A percentile compares a stretch with the other conserved stretches of the same genome.
Evolutionary conservation across 2,113 vertebrate species (phyloP).

Genomic region (Tauraco erythrolophus): DNA sequence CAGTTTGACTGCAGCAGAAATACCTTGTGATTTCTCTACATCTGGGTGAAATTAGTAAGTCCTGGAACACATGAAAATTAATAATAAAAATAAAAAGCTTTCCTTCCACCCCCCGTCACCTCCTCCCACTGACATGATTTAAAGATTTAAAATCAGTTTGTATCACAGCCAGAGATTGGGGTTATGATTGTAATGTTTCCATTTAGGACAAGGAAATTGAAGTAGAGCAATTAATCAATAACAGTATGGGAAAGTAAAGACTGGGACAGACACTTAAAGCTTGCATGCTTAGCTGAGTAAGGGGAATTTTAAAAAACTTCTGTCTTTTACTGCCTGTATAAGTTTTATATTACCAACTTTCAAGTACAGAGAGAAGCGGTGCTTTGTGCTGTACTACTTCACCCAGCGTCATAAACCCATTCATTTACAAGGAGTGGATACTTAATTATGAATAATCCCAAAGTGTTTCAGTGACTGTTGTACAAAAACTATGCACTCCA

Average conservation of each 20-base stretch:
- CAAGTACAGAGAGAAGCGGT: not conserved
- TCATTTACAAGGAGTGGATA: not conserved
- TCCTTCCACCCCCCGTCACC: slow-evolving; percentile 1
- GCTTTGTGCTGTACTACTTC: slow-evolving; percentile 22
- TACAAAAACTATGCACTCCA: slow-evolving; percentile 12
- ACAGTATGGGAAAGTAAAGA: slow-evolving; percentile 32
- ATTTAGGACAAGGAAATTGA: slow-evolving; percentile 57
- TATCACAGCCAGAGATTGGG: not conserved
- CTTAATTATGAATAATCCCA: slow-evolving; percentile 42
- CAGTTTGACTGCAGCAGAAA: slow-evolving; percentile 29
- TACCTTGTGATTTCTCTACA: slow-evolving; percentile 42
- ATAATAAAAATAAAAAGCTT: slow-evolving; percentile 58
- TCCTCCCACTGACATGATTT: slow-evolving; percentile 48
- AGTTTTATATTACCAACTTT: slow-evolving; percentile 25
- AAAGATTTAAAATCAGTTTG: slow-evolving; percentile 50
- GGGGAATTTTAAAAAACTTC: slow-evolving; percentile 16
- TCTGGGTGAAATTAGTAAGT: slow-evolving; percentile 41
- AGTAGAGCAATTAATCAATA: slow-evolving; percentile 57
- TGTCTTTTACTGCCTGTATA: slow-evolving; percentile 29
- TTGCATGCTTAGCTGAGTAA: slow-evolving; percentile 11
- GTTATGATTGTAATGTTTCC: slow-evolving; percentile 28
- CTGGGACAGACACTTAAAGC: slow-evolving; percentile 5
- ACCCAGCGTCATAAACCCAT: not conserved
- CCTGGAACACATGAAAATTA: slow-evolving; percentile 51
- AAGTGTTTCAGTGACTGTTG: not conserved